Evolutionary conservation across 2,113 vertebrate genomes (phyloP), one percentile per base, ranked within the genome.

Genomic region (Amphiprion percula): DNA sequence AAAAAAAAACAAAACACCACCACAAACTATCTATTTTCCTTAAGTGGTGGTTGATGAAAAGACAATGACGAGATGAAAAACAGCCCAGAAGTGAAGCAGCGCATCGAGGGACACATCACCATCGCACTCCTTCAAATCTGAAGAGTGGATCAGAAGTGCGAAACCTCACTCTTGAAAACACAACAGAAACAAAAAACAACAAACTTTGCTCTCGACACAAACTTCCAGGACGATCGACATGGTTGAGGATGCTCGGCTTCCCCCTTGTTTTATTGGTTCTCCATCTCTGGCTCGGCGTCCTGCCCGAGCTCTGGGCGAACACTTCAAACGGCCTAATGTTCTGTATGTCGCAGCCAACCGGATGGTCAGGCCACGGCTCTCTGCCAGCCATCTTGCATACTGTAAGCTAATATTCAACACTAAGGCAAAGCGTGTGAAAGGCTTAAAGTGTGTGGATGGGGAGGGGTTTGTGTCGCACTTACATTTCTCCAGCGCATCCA

Each of bases 401-500:
- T 65, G 82, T 62, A 84, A 73, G 86, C 86, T 85, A 83, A 83
- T 85, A 83, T 74, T 86, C 82, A 85, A 69, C 84, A 77, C 76
- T 24, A 66, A 82, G 39, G 72, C 77, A 16, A 71, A 67, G 67
- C 30, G 46, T 66, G 74, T 78, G 86, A 85, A 63, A 58, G 61
- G 77, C 79, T 86, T 80, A 66, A 70, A 78, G 76, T 79, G 86
- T 60, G 73, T 65, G 69, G 78, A 16, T 53, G 37, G 64, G 52
- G 68, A 15, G 62, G 19, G 55, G 53, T 69, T 77, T 66, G 39
- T 46, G 67, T 21, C 39, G 30, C 65, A 91, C 98, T 98, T 94
- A 99, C 98, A 99, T 98, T 99, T 99, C 79, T 99, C 97, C 44
- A 99, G 96, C 0, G 98, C 98, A 8, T 99, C 98, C 97, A 99